Evolutionary conservation across 2,888 invertebrate species (phyloP).

Genomic region (Microdon myrmicae): DNA sequence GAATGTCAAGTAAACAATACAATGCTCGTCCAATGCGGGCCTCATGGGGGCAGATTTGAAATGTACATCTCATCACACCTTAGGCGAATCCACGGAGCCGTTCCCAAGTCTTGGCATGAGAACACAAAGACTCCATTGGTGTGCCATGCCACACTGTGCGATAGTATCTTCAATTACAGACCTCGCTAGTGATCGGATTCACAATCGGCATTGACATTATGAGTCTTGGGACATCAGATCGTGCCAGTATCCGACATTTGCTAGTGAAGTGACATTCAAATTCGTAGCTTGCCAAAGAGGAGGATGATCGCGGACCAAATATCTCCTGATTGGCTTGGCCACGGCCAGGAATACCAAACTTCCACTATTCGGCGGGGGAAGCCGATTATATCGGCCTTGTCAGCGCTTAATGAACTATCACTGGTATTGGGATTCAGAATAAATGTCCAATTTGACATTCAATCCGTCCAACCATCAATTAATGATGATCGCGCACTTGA

Average conservation of each 20-base stretch:
- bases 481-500: constrained; percentile 10
- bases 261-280: constrained; percentile 24
- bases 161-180: constrained; percentile 45
- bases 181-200: constrained; percentile 19
- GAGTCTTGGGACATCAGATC: constrained; percentile 14
- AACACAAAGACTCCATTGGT: constrained; percentile 24
- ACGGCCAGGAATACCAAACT: constrained; percentile 21
- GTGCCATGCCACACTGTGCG: constrained; percentile 26
- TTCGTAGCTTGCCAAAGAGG: constrained; percentile 20
- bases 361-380: no score
- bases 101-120: constrained; percentile 30
- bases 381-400: constrained; percentile 15
- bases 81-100: constrained; percentile 36
- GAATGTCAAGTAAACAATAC: constrained; percentile 34
- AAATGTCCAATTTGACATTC: constrained; percentile 30
- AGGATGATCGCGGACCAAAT: constrained; percentile 15
- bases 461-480: constrained; percentile 45
- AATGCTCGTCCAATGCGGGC: constrained; percentile 33
- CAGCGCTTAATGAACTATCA: constrained; percentile 19
- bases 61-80: constrained; percentile 47
- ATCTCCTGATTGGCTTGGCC: constrained; percentile 24
- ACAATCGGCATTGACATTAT: constrained; percentile 50
- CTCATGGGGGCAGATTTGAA: constrained; percentile 25
- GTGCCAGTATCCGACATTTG: constrained; percentile 8
- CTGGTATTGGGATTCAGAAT: constrained; percentile 10